Evolutionary conservation across 2,888 invertebrate species (phyloP).

Genomic region (Lottia scabra): DNA sequence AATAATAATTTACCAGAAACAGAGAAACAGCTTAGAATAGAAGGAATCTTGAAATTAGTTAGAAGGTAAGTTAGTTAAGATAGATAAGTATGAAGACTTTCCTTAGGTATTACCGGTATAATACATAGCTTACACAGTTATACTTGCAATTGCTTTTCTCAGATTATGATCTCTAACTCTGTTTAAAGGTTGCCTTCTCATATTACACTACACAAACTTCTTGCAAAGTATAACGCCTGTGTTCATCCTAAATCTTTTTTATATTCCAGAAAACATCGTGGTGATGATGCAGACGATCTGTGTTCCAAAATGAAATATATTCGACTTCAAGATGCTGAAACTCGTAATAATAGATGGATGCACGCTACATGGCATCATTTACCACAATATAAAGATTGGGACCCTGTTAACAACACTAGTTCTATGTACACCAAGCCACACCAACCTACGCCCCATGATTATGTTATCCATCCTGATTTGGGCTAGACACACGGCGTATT

Average conservation of each 20-base stretch:
- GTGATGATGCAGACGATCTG: neutral
- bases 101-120: too few species aligned
- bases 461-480: conserved; percentile 64
- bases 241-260: too few species aligned
- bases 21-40: conserved; percentile 1
- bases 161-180: too few species aligned
- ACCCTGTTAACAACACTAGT: conserved; percentile 50
- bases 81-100: too few species aligned
- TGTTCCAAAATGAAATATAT: conserved; percentile 33
- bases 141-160: too few species aligned
- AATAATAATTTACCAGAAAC: conserved; percentile 46
- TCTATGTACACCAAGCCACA: conserved; percentile 57
- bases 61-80: neutral
- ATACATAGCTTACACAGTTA: too few species aligned
- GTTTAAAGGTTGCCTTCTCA: too few species aligned
- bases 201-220: too few species aligned
- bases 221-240: too few species aligned
- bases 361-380: conserved; percentile 66
- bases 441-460: conserved; percentile 50
- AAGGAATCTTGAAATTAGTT: conserved; percentile 1
- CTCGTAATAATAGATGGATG: conserved; percentile 60
- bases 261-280: too few species aligned
- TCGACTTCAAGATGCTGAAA: conserved; percentile 52
- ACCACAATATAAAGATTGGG: conserved; percentile 47
- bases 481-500: conserved; percentile 37